Percentiles rank a stretch among this genome's conserved stretches.
These are phyloP conservation scores for Cygnus olor DNA, from an alignment of 2,797 vertebrate species.

Conservation along the genomic window DNA sequence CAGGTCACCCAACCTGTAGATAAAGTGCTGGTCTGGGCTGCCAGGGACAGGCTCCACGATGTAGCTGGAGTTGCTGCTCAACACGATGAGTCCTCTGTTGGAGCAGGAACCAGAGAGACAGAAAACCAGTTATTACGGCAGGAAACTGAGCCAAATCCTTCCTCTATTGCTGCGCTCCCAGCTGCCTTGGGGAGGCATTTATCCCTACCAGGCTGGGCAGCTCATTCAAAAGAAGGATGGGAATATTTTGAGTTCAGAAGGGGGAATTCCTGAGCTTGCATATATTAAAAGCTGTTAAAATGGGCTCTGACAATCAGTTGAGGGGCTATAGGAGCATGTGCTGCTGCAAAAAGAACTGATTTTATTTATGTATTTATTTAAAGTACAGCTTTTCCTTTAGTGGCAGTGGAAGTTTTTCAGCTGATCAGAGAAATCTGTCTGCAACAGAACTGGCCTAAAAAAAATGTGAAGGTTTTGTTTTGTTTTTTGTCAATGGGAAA, in stretches of 20 bases:
- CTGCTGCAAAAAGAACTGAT: neutral
- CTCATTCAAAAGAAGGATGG: neutral
- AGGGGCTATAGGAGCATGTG: neutral
- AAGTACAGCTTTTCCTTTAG: neutral
- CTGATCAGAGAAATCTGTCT: neutral
- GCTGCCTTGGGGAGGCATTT: neutral
- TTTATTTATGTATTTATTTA: neutral
- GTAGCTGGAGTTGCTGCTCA: constrained; percentile 89
- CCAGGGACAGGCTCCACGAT: constrained; percentile 87
- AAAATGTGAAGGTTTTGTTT: neutral
- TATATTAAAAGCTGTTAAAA: neutral
- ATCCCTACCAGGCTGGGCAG: neutral
- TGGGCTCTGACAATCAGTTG: neutral
- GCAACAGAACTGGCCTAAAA: neutral
- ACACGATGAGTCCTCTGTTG: constrained; percentile 88
- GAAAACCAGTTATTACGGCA: constrained; percentile 11
- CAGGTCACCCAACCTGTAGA: constrained; percentile 88
- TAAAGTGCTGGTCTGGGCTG: constrained; percentile 78
- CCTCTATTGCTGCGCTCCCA: neutral
- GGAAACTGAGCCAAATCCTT: neutral
- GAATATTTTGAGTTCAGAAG: neutral
- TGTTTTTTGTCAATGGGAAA: no score
- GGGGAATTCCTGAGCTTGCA: neutral
- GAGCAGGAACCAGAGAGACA: constrained; percentile 63
- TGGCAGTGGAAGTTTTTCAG: neutral